Evolutionary conservation across 2,113 vertebrate species (phyloP).

Genomic region (Poecile atricapillus): DNA sequence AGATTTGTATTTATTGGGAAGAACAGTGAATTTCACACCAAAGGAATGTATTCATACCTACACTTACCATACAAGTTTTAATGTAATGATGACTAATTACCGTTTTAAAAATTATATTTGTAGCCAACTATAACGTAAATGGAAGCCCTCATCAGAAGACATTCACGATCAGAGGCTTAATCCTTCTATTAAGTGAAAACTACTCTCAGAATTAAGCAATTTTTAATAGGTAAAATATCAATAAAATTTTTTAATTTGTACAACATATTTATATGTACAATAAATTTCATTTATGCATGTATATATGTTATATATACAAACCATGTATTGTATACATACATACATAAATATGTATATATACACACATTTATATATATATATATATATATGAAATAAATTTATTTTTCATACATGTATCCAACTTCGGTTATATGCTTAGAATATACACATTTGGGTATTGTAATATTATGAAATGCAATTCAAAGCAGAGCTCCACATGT

Average conservation of each 20-base stretch:
- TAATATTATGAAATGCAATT: background rate
- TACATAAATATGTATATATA: too few relatives aligned
- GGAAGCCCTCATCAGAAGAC: background rate
- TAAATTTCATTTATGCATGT: fast-evolving
- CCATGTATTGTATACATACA: background rate
- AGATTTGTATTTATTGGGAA: background rate
- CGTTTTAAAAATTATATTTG: background rate
- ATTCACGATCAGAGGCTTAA: background rate
- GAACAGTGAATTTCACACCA: background rate
- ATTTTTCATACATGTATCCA: background rate
- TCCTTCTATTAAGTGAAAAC: background rate
- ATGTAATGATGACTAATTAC: background rate
- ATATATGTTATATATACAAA: background rate
- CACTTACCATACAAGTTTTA: background rate
- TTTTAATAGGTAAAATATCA: background rate
- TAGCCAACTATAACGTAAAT: background rate
- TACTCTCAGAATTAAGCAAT: background rate
- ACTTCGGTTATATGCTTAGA: background rate
- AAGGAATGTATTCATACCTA: background rate
- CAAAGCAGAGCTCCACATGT: background rate
- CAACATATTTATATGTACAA: background rate
- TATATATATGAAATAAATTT: fast-evolving
- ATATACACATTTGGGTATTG: background rate
- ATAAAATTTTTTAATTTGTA: background rate
- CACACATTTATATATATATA: background rate